Evolutionary conservation across 2,113 vertebrate species (phyloP).

Genomic region (Mola mola): DNA sequence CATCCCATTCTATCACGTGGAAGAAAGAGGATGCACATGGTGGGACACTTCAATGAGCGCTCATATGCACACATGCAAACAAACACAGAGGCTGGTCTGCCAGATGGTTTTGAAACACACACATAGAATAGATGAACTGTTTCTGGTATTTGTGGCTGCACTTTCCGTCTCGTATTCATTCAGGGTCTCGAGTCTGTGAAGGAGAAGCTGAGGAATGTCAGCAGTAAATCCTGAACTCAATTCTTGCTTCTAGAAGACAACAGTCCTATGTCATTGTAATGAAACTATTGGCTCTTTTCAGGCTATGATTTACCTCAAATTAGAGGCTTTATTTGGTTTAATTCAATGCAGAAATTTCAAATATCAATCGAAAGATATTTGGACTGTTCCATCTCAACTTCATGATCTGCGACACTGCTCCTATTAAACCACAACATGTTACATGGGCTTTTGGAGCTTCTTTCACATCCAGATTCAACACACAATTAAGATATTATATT

Average conservation of each 20-base stretch:
- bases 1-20: constrained; percentile 30
- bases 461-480: constrained; percentile 36
- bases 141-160: neutral
- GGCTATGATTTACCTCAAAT: neutral
- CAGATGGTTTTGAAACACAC: constrained; percentile 1
- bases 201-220: constrained; percentile 2
- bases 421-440: constrained; percentile 41
- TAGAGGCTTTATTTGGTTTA: neutral
- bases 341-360: neutral
- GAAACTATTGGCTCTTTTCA: neutral
- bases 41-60: constrained; percentile 15
- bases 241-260: constrained; percentile 1
- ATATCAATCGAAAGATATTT: neutral
- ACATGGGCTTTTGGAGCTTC: constrained; percentile 33
- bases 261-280: neutral
- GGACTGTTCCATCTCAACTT: neutral
- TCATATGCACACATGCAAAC: constrained; percentile 42
- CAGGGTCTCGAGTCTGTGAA: neutral
- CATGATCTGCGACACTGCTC: constrained; percentile 13
- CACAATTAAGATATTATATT: constrained; percentile 41
- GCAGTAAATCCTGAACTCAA: neutral
- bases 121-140: neutral
- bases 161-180: constrained; percentile 5
- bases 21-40: constrained; percentile 21
- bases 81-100: constrained; percentile 27